Evolutionary conservation across 2,888 invertebrate genomes (phyloP), one percentile per base, ranked within the genome.

Genomic region (Rhopalosiphum nymphaeae): DNA sequence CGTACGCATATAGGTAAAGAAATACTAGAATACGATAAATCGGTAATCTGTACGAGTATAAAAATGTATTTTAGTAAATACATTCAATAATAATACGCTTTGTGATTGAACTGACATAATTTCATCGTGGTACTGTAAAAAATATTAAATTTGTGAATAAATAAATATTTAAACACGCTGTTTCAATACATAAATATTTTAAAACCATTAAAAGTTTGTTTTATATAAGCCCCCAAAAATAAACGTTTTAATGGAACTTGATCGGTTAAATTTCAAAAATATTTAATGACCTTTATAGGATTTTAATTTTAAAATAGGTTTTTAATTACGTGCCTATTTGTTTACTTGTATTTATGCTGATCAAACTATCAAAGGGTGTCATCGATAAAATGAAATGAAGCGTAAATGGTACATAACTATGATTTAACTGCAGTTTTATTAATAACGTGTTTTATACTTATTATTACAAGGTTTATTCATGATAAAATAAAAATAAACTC

Each of bases 291-390:
- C 9, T 49, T 88, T 53, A n/a, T 2, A n/a, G 36, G 49, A 53
- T 88, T 49, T 88, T 88, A 88, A 88, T 53, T 53, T 49, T 21
- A 49, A 88, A 49, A 49, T 53, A 88, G 44, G 85, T 26, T 88
- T 88, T 49, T 88, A 88, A 49, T 88, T 49, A 88, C 49, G 36
- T 5, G 57, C 57, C 26, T 42, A 56, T 89, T 57, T 57, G 46
- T 89, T 89, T 57, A 89, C 56, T 56, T 36, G 42, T 89, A 56
- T 89, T 89, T 89, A 57, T 89, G 5, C 44, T 42, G 42, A 42
- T 57, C 89, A 57, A 86, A 44, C 78, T 78, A 78, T 78, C 46
- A 86, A 89, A 57, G 42, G 26, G 26, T n/a, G 53, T 16, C 36
- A 21, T 21, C 87, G 16, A 44, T 13, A n/a, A 29, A 86, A 86